Conservation (phyloP, 1,140 invertebrate species). For the Orussus abietinus region DNA sequence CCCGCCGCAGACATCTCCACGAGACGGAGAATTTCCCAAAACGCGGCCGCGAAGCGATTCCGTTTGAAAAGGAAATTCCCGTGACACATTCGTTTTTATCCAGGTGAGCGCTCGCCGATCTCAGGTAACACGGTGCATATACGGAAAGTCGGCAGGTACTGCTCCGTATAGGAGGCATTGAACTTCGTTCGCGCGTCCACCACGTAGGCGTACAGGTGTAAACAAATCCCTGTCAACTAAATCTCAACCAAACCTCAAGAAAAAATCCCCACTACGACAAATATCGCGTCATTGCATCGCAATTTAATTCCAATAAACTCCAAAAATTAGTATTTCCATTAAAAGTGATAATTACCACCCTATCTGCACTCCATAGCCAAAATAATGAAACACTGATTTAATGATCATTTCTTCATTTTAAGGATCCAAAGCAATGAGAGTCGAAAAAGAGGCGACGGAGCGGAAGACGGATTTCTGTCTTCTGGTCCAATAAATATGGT, state of each 20-base stretch:
- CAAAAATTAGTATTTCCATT: too few species aligned
- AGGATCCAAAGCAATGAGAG: neutral
- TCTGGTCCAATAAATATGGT: too few species aligned
- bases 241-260: too few species aligned
- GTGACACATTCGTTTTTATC: constrained; percentile 51
- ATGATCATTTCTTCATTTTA: neutral
- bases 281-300: too few species aligned
- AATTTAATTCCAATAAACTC: too few species aligned
- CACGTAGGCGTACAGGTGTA: constrained; percentile 25
- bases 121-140: constrained; percentile 27
- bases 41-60: constrained; percentile 12
- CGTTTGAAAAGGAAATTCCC: constrained; percentile 49
- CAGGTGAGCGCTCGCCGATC: constrained; percentile 25
- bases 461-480: too few species aligned
- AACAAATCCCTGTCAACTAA: constrained; percentile 43
- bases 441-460: constrained; percentile 1
- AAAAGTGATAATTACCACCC: too few species aligned
- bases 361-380: too few species aligned
- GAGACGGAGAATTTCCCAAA: too few species aligned
- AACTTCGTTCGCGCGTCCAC: constrained; percentile 17
- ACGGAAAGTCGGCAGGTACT: constrained; percentile 40
- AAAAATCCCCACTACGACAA: too few species aligned
- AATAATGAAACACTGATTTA: too few species aligned
- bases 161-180: constrained; percentile 49
- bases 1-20: too few species aligned